Evolutionary conservation across 2,888 invertebrate genomes (phyloP).

Genomic region (Pachydiplax longipennis): DNA sequence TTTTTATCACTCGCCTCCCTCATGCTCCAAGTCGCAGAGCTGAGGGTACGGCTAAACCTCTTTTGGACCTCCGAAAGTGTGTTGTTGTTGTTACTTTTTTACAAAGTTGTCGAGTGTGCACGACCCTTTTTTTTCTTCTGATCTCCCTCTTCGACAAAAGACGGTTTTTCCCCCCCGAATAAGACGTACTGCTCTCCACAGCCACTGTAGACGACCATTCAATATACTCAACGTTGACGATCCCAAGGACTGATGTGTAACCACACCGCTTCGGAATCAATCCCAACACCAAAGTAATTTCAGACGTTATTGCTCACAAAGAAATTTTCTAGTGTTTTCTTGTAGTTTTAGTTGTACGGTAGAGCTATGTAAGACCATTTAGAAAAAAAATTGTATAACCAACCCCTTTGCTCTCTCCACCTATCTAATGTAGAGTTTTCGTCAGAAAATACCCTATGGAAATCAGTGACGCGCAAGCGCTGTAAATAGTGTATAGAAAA

Average conservation of each 20-base stretch:
- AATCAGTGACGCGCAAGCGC: not conserved
- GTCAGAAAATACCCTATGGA: not conserved
- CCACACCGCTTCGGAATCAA: not conserved
- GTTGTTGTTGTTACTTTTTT: not conserved
- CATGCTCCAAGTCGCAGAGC: not conserved
- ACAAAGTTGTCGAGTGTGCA: not conserved
- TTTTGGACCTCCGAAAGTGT: not conserved
- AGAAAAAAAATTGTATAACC: not conserved
- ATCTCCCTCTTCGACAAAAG: slow-evolving; percentile 11
- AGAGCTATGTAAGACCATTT: not conserved
- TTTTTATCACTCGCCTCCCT: not conserved
- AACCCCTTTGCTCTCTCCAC: not conserved
- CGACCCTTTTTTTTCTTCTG: slow-evolving; percentile 8
- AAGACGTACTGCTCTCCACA: not conserved
- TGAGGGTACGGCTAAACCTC: not conserved
- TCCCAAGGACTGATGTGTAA: not conserved
- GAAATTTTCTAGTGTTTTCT: not conserved
- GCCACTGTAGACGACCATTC: not conserved
- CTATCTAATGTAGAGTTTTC: not conserved
- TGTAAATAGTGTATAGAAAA: slow-evolving; percentile 37
- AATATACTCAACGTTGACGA: not conserved
- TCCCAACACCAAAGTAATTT: not conserved
- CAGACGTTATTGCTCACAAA: not conserved
- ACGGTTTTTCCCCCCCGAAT: not conserved
- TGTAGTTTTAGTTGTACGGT: not conserved